phyloP scores from a whole-genome alignment of 2,888 invertebrate genomes.

The Synergus laeviventris region DNA sequence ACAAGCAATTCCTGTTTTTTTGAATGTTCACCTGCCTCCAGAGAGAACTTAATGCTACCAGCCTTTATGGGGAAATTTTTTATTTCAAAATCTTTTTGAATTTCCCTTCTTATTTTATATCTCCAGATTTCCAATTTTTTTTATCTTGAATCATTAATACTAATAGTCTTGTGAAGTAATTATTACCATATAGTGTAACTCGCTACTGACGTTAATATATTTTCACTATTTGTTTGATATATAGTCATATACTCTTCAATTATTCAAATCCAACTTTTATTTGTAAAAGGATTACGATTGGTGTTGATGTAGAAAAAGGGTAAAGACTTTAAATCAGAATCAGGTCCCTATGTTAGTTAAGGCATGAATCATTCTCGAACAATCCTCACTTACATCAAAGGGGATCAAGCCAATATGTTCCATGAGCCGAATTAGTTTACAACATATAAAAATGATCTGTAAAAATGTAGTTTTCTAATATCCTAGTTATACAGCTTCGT shows the following conservation, averaged over 20 bases:
- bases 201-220: neutral
- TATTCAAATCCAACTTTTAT: neutral
- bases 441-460: neutral
- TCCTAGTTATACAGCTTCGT: neutral
- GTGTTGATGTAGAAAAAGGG: conserved; percentile 5
- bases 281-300: conserved; percentile 24
- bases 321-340: conserved; percentile 2
- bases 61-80: neutral
- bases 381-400: neutral
- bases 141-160: too few relatives aligned
- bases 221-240: neutral
- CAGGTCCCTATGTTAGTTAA: neutral
- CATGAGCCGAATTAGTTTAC: neutral
- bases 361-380: neutral
- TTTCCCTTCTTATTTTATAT: neutral
- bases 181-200: too few relatives aligned
- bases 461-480: neutral
- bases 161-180: too few relatives aligned
- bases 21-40: neutral
- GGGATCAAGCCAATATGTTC: conserved; percentile 1
- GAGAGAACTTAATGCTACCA: neutral
- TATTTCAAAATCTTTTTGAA: neutral
- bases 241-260: neutral
- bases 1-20: neutral
- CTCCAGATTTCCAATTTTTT: neutral